Evolutionary conservation across 2,113 vertebrate species (phyloP), one percentile per base, ranked within the genome.

Genomic region (Tupaia chinensis): DNA sequence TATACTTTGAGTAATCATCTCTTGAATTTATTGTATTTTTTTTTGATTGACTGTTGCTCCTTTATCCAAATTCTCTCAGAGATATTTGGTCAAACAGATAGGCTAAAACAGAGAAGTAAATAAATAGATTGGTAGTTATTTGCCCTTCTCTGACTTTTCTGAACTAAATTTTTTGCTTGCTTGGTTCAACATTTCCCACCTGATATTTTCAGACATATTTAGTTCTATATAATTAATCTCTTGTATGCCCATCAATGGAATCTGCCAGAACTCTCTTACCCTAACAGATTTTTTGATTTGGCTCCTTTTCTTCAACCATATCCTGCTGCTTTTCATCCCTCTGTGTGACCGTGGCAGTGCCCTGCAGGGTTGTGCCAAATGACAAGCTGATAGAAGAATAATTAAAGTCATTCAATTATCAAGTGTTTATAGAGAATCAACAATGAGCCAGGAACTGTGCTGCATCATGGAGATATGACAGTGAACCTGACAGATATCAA

Each of bases 161-260:
- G 81, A 79, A n/a, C 29, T 82, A 17, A 74, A 63, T 85, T 74
- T 63, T 61, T 91, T 72, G 2, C 4, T 65, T 91, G 3, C 13
- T 3, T 91, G 12, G 1, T 90, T 95, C 54, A 60, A 82, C 27
- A 83, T 79, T 66, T n/a, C 34, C 53, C 34, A 82, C 53, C 84
- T 94, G 53, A 85, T 65, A 84, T 2, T 78, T 95, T 82, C 58
- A 96, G 65, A 80, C 56, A 93, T 74, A 86, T 89, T 95, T 70
- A 82, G 53, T 44, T 97, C 23, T 74, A 77, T 70, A 34, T 87
- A 94, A 94, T 95, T 87, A 87, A 95, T 96, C 68, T 91, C 32
- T 63, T 82, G 27, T 85, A 70, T 86, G 23, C 2, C 23, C 29
- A 92, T n/a, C 34, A 65, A 19, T 88, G 22, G 13, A 89, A 70